Evolutionary conservation across 2,888 invertebrate genomes (phyloP), one percentile per base, ranked within the genome.

Genomic region (Lasioglossum calceatum): DNA sequence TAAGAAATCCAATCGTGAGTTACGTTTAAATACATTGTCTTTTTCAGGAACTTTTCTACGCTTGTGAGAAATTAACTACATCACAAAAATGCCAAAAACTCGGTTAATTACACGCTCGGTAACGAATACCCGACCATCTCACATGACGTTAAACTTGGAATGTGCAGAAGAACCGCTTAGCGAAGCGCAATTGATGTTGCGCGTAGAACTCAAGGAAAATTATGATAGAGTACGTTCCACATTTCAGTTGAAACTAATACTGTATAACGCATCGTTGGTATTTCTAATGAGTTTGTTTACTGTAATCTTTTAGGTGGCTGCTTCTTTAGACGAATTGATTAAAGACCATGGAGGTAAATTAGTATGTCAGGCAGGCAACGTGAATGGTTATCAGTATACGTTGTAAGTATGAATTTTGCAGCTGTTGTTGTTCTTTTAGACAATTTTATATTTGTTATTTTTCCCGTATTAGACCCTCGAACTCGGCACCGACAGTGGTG

Each of bases 151-250:
- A 36, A 94, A 93, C 83, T 89, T 96, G 94, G 96, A 96, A 76
- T 96, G 96, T 87, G 87, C 88, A 19, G 96, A 96, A 36, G 96
- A 96, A 64, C 95, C 95, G 0, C 92, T 96, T 14, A 95, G 95
- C 36, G 94, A 94, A n/a, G 93, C 93, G 23, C 96, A 96, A 90
- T 88, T 94, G 14, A 90, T 92, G 36, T 91, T 93, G 2, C 92
- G 91, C 64, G 84, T 92, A 19, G 94, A 94, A 76, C 92, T 94
- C 0, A 94, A 95, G 86, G 93, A 95, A 58, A 94, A 95, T 80
- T 95, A 93, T 73, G 92, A 93, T 82, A 93, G 91, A 84, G 94
- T 94, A 88, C 47, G 79, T 85, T 67, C 23, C 50, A 70, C 14
- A 23, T 36, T 76, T 4, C n/a, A 4, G 32, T 36, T 5, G 19